Evolutionary conservation across 2,113 vertebrate species (phyloP), one percentile per base, ranked within the genome.

Genomic region (Morone chrysops): DNA sequence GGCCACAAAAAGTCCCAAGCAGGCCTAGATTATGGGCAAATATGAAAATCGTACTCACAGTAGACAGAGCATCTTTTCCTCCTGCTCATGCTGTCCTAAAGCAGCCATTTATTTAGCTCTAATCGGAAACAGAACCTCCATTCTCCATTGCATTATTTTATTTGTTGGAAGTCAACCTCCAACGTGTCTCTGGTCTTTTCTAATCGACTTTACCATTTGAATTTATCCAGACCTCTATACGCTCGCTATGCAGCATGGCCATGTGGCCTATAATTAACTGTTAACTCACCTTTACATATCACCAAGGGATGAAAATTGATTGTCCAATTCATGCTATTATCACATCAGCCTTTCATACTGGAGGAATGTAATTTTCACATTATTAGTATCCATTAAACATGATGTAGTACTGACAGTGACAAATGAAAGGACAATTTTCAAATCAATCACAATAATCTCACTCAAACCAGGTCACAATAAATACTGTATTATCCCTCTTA

Each of bases 221-320:
- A 75, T 63, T 38, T 70, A 31, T 11, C 7, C 62, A 31, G 50
- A 36, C 38, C 45, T 17, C 20, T 31, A 4, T 65, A 31, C 2
- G 17, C 22, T 36, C 1, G 10, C 62, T 12, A 43, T 13, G 62
- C 77, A 60, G 25, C 60, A 56, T 48, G 50, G 74, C 16, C 40
- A 60, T 57, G 65, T 22, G 61, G 62, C 69, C 65, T 74, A 48
- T 87, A 87, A 90, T 89, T 87, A 89, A 84, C 53, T 7, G 40
- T 83, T 54, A 71, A 61, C 78, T 82, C 75, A 73, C 79, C 80
- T 89, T 84, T 84, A 50, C 81, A 84, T 59, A 73, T 63, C 73
- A 82, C 76, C 70, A 59, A 85, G n/a, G 70, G 20, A 53, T 63
- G 61, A 75, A 84, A 82, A 84, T 70, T 47, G 61, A 50, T 84